Evolutionary conservation across 2,888 invertebrate species (phyloP).

Genomic region (Macrosiphum euphorbiae): DNA sequence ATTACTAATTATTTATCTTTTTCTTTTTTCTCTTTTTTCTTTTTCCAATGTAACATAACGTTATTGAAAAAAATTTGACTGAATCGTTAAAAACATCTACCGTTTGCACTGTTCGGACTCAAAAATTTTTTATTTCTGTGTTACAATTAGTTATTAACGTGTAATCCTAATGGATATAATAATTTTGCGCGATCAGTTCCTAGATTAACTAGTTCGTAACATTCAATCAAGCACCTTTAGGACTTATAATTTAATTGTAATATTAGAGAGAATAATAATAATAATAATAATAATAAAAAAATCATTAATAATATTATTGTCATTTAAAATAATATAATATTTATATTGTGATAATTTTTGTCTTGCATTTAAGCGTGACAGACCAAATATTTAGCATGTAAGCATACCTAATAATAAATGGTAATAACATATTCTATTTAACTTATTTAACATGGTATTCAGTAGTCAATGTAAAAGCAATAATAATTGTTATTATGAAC

Average conservation of each 20-base stretch:
- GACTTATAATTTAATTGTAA: constrained; percentile 56
- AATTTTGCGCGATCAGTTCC: constrained; percentile 62
- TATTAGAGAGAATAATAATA: constrained; percentile 52
- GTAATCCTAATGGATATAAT: constrained; percentile 50
- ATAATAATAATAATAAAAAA: constrained; percentile 49
- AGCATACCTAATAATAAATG: constrained; percentile 57
- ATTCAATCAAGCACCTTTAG: constrained; percentile 64
- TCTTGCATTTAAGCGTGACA: constrained; percentile 63
- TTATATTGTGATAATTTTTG: constrained; percentile 64
- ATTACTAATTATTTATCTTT: constrained; percentile 46
- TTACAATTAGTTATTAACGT: constrained; percentile 55
- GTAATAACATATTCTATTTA: constrained; percentile 53
- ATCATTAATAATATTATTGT: constrained; percentile 50
- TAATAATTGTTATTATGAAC: constrained; percentile 59
- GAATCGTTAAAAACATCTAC: constrained; percentile 53
- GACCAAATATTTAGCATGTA: constrained; percentile 64
- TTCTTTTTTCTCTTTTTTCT: constrained; percentile 34
- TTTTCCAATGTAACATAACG: constrained; percentile 37
- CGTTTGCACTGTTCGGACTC: constrained; percentile 48
- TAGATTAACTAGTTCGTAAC: constrained; percentile 65
- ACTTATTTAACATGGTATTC: constrained; percentile 61
- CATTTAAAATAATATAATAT: constrained; percentile 53
- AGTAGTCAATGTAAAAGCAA: constrained; percentile 63
- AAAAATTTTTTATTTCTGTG: constrained; percentile 46
- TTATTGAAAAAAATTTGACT: constrained; percentile 55